Evolutionary conservation across 2,113 vertebrate species (phyloP).

Genomic region (Ciconia boyciana): DNA sequence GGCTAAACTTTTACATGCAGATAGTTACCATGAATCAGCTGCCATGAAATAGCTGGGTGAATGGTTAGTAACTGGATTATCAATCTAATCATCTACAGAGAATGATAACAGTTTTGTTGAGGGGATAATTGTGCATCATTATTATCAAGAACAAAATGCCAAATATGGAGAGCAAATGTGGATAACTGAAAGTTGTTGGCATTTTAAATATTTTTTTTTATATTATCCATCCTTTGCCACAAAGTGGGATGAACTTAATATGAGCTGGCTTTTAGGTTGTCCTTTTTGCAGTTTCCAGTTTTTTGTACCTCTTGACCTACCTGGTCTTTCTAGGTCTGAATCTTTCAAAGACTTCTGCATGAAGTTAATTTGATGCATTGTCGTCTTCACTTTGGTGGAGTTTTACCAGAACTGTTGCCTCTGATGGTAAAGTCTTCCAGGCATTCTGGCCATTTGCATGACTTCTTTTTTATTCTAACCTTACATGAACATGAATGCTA

Average conservation of each 20-base stretch:
- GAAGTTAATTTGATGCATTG: neutral
- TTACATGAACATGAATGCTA: neutral
- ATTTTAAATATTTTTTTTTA: neutral
- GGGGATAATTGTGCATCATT: neutral
- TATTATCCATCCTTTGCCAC: neutral
- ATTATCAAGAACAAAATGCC: neutral
- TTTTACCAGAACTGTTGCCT: neutral
- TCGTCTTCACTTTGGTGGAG: neutral
- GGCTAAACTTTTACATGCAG: neutral
- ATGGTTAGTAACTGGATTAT: neutral
- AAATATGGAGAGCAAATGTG: neutral
- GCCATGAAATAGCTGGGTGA: neutral
- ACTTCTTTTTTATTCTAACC: neutral
- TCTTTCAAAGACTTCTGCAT: neutral
- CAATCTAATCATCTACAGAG: neutral
- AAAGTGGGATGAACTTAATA: neutral
- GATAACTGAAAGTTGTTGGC: neutral
- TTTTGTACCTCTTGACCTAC: neutral
- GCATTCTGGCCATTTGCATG: neutral
- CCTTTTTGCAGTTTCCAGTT: neutral
- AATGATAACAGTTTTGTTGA: neutral
- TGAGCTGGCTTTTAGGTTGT: neutral
- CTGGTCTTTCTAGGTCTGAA: neutral
- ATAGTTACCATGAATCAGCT: neutral
- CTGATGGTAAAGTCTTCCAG: neutral